These are phyloP conservation scores for Mycetomoellerius zeteki DNA, from an alignment of 1,140 invertebrate genomes.

Conservation along the genomic window DNA sequence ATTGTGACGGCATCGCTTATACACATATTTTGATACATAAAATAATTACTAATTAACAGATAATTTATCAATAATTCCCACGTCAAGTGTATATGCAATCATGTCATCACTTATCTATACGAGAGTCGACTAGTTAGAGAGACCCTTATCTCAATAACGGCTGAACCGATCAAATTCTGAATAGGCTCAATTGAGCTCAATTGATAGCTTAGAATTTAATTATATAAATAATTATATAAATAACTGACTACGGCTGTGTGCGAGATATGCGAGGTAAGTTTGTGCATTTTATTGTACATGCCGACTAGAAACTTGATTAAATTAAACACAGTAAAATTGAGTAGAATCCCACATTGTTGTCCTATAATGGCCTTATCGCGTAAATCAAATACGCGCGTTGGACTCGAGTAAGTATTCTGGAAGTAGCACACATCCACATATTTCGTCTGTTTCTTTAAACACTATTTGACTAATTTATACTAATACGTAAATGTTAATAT, in stretches of 20 bases:
- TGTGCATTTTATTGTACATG: slow-evolving; percentile 10
- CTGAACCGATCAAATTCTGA: not conserved
- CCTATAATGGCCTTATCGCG: not conserved
- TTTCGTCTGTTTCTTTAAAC: not conserved
- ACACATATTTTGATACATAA: not conserved
- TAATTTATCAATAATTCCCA: not conserved
- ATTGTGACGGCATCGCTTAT: not conserved
- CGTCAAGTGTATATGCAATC: not conserved
- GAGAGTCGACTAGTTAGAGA: not conserved
- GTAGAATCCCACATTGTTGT: not conserved
- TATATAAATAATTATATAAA: not conserved
- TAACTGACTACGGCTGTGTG: not conserved
- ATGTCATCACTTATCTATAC: too few species aligned
- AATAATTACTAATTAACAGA: not conserved
- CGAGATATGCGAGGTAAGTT: not conserved
- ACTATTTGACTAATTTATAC: not conserved
- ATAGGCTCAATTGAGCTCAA: not conserved
- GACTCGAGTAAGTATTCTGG: not conserved
- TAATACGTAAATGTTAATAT: not conserved
- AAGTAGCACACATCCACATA: not conserved
- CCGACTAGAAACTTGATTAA: slow-evolving; percentile 8
- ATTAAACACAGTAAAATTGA: slow-evolving; percentile 6
- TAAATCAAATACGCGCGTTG: not conserved
- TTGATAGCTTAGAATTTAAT: not conserved
- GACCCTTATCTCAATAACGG: not conserved